phyloP scores from a whole-genome alignment of 1,140 invertebrate genomes.

The Dolichoris vasculosae region DNA sequence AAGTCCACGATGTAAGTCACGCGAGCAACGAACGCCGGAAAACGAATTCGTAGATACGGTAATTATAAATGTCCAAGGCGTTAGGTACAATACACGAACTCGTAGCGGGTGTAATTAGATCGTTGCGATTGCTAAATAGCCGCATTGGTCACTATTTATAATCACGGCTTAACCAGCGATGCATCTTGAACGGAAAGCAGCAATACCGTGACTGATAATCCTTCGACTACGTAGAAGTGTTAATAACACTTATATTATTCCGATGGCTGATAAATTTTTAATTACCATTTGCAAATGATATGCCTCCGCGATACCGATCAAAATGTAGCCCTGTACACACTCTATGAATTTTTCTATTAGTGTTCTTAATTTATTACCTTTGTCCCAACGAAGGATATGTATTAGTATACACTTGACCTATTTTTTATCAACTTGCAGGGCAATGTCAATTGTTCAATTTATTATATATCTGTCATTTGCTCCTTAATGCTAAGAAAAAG shows the following conservation, averaged over 20 bases:
- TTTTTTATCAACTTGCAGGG: neutral
- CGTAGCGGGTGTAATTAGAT: constrained; percentile 39
- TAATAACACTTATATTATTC: neutral
- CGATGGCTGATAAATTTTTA: constrained; percentile 39
- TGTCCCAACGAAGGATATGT: neutral
- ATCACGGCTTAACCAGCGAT: neutral
- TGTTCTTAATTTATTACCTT: constrained; percentile 28
- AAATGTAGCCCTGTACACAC: constrained; percentile 6
- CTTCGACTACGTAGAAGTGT: neutral
- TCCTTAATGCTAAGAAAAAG: neutral
- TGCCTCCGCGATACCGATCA: constrained; percentile 9
- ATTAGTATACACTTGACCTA: constrained; percentile 38
- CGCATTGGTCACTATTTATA: neutral
- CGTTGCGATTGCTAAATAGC: neutral
- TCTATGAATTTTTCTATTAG: constrained; percentile 37
- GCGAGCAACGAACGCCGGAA: neutral
- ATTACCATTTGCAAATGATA: neutral
- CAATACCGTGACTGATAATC: neutral
- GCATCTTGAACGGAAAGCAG: neutral
- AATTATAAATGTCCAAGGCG: constrained; percentile 18
- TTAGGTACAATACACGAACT: neutral
- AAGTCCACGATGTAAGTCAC: constrained; percentile 21
- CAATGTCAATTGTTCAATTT: neutral
- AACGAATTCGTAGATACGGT: neutral
- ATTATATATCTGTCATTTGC: constrained; percentile 5